Base-by-base conservation (phyloP, 2,888 invertebrate species). In the Arge pagana region DNA sequence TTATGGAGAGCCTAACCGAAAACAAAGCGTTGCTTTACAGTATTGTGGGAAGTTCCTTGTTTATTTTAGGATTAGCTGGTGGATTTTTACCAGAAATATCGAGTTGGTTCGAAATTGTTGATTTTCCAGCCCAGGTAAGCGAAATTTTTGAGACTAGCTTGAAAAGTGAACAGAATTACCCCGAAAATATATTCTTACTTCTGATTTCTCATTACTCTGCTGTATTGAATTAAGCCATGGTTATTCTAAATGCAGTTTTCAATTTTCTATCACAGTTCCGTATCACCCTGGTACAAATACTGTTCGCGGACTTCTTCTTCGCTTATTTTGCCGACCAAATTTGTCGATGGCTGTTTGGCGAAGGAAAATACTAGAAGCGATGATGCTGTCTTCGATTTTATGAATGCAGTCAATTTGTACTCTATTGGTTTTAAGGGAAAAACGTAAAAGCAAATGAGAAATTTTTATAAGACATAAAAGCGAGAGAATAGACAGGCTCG, bases 1-100 rank as follows among this genome's bases (percentile, higher is more conserved):
- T 94, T 73, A 99, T 99, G 99, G 97, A 98, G 77, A 93, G 95
- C 68, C 80, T 99, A 45, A 81, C 81, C 37, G 93, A 96, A 76
- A 99, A 99, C 80, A 90, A 89, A 71, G 88, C 95, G 3, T 82
- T 99, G 58, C 78, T 98, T 68, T 96, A 93, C 81, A 96, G 96
- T 71, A 84, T 99, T 57, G 62, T 93, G 54, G 82, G 88, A 58
- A 94, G 96, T 4, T 89, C 89, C 21, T 85, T 84, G 23, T 85
- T 89, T 13, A 92, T 98, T 48, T 79, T 96, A 50, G 85, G 87
- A 31, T 81, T 99, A 39, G 91, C 96, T 3, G 83, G 92, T 53
- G 95, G 96, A 8, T 62, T 90, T 35, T 78, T 94, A 52, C 93
- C 96, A 0, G 93, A 94, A 58, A 79, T 98, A 55, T 87, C 92